Percentiles rank a stretch among this genome's conserved stretches.
These are phyloP conservation scores for Belgica antarctica DNA, from an alignment of 2,888 invertebrate genomes.

Conservation along the genomic window DNA sequence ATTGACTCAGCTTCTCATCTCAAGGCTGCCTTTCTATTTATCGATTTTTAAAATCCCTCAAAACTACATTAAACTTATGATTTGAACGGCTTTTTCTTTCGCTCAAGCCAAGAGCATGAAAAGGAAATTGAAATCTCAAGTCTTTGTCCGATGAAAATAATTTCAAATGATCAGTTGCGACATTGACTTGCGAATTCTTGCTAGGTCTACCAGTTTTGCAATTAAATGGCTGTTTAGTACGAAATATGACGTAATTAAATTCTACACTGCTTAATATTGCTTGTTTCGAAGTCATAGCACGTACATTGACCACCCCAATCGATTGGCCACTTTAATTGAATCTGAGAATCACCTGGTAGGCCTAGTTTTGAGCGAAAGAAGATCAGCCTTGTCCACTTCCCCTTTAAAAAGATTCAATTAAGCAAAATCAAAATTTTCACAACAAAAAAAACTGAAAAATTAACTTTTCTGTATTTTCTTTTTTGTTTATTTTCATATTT, in stretches of 20 bases:
- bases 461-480: slow-evolving; percentile 42
- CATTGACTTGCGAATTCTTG: too few species aligned
- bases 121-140: too few species aligned
- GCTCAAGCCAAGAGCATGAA: not conserved
- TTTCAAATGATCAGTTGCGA: too few species aligned
- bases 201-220: too few species aligned
- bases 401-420: not conserved
- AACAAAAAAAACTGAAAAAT: slow-evolving; percentile 40
- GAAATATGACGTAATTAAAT: too few species aligned
- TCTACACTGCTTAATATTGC: too few species aligned
- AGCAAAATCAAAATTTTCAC: slow-evolving; percentile 14
- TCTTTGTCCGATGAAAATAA: too few species aligned
- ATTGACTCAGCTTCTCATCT: slow-evolving; percentile 5
- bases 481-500: slow-evolving; percentile 44
- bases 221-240: too few species aligned
- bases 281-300: too few species aligned
- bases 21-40: slow-evolving; percentile 11
- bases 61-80: slow-evolving; percentile 20
- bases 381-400: not conserved
- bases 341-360: too few species aligned
- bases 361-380: not conserved
- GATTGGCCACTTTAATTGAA: too few species aligned
- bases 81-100: not conserved
- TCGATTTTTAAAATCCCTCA: slow-evolving; percentile 26
- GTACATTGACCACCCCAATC: too few species aligned